A percentile compares a stretch with the other conserved stretches of the same genome.
These are phyloP conservation scores for Todiramphus chloris DNA, from an alignment of 2,113 vertebrate genomes.

Conservation along the genomic window DNA sequence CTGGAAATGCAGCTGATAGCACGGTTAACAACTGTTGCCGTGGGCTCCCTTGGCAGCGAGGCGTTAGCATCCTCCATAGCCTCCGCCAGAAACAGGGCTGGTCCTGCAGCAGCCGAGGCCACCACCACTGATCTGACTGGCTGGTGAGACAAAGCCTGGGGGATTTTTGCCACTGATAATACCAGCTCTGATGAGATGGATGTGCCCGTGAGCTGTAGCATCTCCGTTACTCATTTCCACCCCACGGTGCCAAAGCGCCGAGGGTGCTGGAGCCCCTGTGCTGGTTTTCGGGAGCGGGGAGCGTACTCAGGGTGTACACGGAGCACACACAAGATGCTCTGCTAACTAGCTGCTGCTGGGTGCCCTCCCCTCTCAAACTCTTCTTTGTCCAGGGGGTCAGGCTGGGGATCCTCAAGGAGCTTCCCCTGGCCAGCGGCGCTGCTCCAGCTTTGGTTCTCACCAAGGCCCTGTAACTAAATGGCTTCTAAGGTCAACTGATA, in stretches of 20 bases:
- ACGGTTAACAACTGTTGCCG: background rate
- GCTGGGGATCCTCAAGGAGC: fast-evolving
- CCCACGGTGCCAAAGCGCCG: background rate
- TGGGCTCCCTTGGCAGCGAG: background rate
- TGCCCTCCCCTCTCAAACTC: background rate
- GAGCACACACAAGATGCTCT: fast-evolving
- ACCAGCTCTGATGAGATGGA: background rate
- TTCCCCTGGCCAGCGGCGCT: background rate
- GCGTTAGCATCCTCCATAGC: background rate
- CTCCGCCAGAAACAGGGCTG: fast-evolving
- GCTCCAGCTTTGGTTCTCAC: background rate
- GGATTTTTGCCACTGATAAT: background rate
- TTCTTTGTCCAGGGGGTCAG: fast-evolving
- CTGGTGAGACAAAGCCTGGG: background rate
- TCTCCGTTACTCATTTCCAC: background rate
- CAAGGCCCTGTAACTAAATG: fast-evolving
- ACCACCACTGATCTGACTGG: too few relatives aligned
- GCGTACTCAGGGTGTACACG: fast-evolving
- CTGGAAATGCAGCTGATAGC: background rate
- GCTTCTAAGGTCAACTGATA: fast-evolving
- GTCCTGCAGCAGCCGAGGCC: background rate
- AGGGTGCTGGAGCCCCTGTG: background rate
- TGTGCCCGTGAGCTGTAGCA: background rate
- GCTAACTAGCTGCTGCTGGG: background rate
- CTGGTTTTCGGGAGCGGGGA: background rate